These are phyloP conservation scores for Cyphomyrus plagiostoma DNA, from an alignment of 2,113 vertebrate species.

Conservation along the genomic window DNA sequence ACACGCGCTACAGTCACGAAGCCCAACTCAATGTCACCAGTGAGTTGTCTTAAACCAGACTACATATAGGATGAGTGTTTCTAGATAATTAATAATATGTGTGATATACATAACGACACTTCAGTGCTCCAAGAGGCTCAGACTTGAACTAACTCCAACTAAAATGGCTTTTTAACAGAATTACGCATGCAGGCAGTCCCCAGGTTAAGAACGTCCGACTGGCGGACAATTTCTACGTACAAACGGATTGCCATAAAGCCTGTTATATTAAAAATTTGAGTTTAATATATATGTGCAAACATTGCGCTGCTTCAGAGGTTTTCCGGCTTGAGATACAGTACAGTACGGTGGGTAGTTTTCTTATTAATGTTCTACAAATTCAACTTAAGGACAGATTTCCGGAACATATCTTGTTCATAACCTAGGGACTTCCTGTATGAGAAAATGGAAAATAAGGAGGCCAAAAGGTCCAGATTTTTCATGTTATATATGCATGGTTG, in stretches of 20 bases:
- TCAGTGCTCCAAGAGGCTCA: not conserved
- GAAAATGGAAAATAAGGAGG: not conserved
- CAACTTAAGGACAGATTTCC: not conserved
- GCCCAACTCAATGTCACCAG: conserved; percentile 38
- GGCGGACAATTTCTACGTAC: not conserved
- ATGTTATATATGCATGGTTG: not conserved
- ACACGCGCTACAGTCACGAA: conserved; percentile 40
- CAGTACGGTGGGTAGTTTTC: not conserved
- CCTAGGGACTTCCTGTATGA: not conserved
- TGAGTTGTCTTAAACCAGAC: conserved; percentile 20
- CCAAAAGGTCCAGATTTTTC: not conserved
- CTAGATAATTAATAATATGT: not conserved
- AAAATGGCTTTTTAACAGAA: not conserved
- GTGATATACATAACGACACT: not conserved
- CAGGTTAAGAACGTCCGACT: not conserved
- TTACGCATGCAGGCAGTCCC: not conserved
- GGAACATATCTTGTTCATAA: not conserved
- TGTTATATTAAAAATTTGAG: not conserved
- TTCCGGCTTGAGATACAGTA: not conserved
- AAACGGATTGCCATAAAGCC: not conserved
- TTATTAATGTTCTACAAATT: not conserved
- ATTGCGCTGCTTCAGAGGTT: not conserved
- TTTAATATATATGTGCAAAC: not conserved
- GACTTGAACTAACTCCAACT: not conserved
- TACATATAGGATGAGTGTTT: not conserved